Conservation (phyloP, 23 tunicate species). For the Oikopleura dioica region DNA sequence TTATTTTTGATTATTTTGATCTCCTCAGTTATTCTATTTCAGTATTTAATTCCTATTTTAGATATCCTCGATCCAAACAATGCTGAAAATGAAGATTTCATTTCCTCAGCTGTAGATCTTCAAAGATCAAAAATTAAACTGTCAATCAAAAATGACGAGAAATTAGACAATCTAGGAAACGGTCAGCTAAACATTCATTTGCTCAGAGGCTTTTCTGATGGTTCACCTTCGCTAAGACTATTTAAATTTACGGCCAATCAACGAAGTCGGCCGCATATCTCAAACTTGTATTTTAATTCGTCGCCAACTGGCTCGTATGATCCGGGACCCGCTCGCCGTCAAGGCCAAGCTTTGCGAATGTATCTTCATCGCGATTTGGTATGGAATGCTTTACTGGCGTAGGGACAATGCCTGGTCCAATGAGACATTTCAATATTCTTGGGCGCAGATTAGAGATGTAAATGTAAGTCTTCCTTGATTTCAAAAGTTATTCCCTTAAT, state of each 20-base stretch:
- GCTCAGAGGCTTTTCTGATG: too few relatives aligned
- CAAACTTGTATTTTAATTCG: background rate
- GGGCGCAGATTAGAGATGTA: background rate
- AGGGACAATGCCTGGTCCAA: background rate
- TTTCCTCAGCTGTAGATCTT: background rate
- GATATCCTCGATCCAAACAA: background rate
- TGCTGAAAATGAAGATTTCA: background rate
- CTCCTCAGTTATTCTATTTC: too few relatives aligned
- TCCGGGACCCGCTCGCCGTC: background rate
- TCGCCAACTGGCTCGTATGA: background rate
- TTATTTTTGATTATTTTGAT: too few relatives aligned
- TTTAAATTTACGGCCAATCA: background rate
- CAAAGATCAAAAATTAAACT: background rate
- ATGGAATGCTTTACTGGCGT: background rate
- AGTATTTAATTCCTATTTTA: too few relatives aligned
- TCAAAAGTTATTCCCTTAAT: background rate
- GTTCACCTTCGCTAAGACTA: background rate
- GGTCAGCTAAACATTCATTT: too few relatives aligned
- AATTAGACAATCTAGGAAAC: too few relatives aligned
- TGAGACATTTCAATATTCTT: background rate
- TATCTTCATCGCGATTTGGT: slow-evolving; percentile 4
- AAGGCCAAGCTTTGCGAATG: background rate
- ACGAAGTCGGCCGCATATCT: background rate
- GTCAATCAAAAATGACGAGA: background rate
- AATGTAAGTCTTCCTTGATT: background rate